Evolutionary conservation across 2,888 invertebrate species (phyloP).

Genomic region (Ptilodon capucinus): DNA sequence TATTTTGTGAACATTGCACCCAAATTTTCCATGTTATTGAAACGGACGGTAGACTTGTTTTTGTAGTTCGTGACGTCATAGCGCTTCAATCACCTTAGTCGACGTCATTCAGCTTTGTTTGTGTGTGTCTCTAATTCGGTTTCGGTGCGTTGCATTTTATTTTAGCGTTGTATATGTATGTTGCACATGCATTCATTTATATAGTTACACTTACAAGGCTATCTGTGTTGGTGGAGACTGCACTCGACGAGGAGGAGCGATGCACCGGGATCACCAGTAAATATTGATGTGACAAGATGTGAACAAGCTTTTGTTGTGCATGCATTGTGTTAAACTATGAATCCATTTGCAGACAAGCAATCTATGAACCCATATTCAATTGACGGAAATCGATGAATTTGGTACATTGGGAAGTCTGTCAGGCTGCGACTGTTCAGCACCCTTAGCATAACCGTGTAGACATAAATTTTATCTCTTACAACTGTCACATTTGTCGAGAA

Average conservation of each 20-base stretch:
- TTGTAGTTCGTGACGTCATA: slow-evolving; percentile 13
- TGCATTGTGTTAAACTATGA: background rate
- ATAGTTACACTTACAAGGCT: slow-evolving; percentile 29
- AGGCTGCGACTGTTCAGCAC: too few relatives aligned
- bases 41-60: background rate
- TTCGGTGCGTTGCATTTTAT: slow-evolving; percentile 40
- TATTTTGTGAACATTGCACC: too few relatives aligned
- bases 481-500: too few relatives aligned
- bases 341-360: background rate
- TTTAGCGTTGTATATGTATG: slow-evolving; percentile 50
- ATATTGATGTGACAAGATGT: slow-evolving; percentile 12
- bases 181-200: slow-evolving; percentile 57
- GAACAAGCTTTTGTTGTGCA: background rate
- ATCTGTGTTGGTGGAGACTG: slow-evolving; percentile 20
- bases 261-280: slow-evolving; percentile 23
- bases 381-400: too few relatives aligned
- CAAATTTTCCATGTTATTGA: background rate
- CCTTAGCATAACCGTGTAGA: too few relatives aligned
- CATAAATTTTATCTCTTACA: too few relatives aligned
- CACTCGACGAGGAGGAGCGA: slow-evolving; percentile 17
- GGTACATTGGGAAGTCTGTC: too few relatives aligned
- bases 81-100: slow-evolving; percentile 31
- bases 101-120: slow-evolving; percentile 39
- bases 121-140: slow-evolving; percentile 34
- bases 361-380: too few relatives aligned